Evolutionary conservation across 2,888 invertebrate species (phyloP).

Genomic region (Aethes cnicana): DNA sequence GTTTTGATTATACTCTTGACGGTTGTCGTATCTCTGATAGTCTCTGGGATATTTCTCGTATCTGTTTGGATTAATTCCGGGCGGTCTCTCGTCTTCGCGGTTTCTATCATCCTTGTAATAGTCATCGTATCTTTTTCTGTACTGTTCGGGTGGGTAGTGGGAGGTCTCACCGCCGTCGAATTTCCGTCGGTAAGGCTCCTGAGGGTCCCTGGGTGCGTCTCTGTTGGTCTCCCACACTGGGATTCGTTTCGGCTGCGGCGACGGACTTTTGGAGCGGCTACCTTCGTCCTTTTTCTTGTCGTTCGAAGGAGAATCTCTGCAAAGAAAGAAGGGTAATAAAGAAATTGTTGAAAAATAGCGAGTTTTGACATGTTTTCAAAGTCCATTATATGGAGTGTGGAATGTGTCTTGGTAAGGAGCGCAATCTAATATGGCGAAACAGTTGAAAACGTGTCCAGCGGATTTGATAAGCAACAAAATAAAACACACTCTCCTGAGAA

Average conservation of each 20-base stretch:
- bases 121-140: constrained; percentile 34
- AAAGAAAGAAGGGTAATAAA: constrained; percentile 9
- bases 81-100: constrained; percentile 38
- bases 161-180: constrained; percentile 43
- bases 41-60: constrained; percentile 46
- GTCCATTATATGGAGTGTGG: too few species aligned
- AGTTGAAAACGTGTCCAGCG: too few species aligned
- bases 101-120: constrained; percentile 41
- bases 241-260: constrained; percentile 52
- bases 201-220: constrained; percentile 35
- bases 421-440: too few species aligned
- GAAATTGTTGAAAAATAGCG: too few species aligned
- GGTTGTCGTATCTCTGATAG: constrained; percentile 11
- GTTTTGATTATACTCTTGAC: constrained; percentile 2
- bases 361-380: too few species aligned
- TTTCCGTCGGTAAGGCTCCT: constrained; percentile 38
- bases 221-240: constrained; percentile 58
- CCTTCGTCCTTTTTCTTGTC: constrained; percentile 50
- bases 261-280: constrained; percentile 56
- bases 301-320: constrained; percentile 56
- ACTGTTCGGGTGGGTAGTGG: constrained; percentile 35
- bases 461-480: too few species aligned
- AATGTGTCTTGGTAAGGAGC: too few species aligned
- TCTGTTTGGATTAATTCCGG: constrained; percentile 42
- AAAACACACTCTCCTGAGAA: too few species aligned